Base-by-base conservation (phyloP, 2,113 vertebrate genomes). In the Engraulis encrasicolus region DNA sequence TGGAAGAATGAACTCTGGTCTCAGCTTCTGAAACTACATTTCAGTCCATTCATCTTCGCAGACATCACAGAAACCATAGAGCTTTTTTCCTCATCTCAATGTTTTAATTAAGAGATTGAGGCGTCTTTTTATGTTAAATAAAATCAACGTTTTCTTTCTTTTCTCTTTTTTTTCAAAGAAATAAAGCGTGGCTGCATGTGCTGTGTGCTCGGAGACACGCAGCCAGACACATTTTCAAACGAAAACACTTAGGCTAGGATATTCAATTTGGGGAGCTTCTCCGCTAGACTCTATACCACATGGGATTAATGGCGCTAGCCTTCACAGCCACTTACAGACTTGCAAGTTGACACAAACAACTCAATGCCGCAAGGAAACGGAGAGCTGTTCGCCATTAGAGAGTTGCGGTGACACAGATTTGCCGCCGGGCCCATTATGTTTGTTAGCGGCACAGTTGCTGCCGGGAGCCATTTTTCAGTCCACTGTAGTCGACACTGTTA, bases 241-340 rank as follows among this genome's bases (percentile, higher is more conserved):
- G n/a, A 74, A 93, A 92, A 92, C 88, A 92, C 89, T 92, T 90
- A 89, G 90, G 87, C 86, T 89, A 93, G 90, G 92, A 94, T 93
- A 93, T 93, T 90, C 87, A 87, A 92, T 90, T 92, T 90, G 89
- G n/a, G 90, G 66, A 92, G 88, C 66, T 74, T 74, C 58, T 66
- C 58, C 58, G 27, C 58, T n/a, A 90, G 82, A 54, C 85, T 82
- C 81, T 92, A 90, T 91, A 91, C 90, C 84, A 79, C 85, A 85
- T 86, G 87, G 85, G 87, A 91, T 93, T 93, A 87, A 91, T 89
- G 90, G 89, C 88, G 81, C 86, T 86, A 86, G 31, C 89, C 36
- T 77, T 93, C 90, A 90, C 87, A 85, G 85, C 80, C 78, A 88
- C 78, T 92, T 91, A 87, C 81, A 82, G 15, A 80, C 80, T 37